Conservation (phyloP, 2,888 invertebrate species). For the Chymomyza amoena region DNA sequence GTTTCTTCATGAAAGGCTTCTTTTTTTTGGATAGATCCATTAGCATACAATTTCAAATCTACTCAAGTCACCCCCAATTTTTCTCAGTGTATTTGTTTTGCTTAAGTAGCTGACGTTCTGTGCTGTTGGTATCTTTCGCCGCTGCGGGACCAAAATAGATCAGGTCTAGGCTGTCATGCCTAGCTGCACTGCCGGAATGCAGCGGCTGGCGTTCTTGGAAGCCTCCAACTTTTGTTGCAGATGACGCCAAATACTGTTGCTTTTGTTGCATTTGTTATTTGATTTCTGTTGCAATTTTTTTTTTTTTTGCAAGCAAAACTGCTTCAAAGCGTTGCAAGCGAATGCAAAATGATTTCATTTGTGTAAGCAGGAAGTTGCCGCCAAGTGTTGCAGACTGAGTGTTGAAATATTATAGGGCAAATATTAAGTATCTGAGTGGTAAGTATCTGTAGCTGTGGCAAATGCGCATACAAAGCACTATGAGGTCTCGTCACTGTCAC, state of each 20-base stretch:
- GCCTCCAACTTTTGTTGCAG: constrained; percentile 12
- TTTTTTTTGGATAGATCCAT: too few species aligned
- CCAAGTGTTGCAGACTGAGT: constrained; percentile 40
- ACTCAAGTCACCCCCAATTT: not conserved
- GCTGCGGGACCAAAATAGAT: constrained; percentile 67
- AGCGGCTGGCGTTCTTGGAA: constrained; percentile 43
- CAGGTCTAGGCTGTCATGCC: constrained; percentile 75
- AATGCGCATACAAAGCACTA: not conserved
- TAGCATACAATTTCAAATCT: not conserved
- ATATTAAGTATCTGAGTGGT: not conserved
- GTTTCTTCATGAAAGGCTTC: too few species aligned
- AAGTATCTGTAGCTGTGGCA: not conserved
- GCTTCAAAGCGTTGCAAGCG: constrained; percentile 45
- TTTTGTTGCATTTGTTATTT: constrained; percentile 35
- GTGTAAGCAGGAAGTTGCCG: constrained; percentile 58
- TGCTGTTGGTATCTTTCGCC: constrained; percentile 9
- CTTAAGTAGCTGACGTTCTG: constrained; percentile 24
- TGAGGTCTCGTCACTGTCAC: not conserved
- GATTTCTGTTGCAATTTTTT: constrained; percentile 8
- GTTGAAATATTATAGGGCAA: constrained; percentile 62
- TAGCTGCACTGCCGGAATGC: constrained; percentile 67
- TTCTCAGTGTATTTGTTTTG: constrained; percentile 11
- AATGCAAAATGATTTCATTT: constrained; percentile 39
- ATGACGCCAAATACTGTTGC: constrained; percentile 47
- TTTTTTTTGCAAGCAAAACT: constrained; percentile 8